Conservation (phyloP, 2,797 vertebrate species). For the Clarias platycephalus region DNA sequence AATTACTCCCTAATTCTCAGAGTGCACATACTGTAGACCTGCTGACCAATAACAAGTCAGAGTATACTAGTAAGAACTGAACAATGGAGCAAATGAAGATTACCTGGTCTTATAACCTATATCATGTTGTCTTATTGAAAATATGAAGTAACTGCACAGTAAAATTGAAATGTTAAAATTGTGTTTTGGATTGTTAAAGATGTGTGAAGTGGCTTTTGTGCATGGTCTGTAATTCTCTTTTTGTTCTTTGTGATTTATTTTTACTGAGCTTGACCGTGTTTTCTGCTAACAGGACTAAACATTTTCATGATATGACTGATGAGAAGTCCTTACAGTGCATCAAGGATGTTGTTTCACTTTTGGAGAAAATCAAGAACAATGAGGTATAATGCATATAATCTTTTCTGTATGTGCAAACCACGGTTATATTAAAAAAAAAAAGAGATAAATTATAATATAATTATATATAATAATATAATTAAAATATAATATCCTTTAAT, state of each 20-base stretch:
- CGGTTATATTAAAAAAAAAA: not conserved
- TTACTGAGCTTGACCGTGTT: not conserved
- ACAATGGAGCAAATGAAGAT: too few species aligned
- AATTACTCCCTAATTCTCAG: not conserved
- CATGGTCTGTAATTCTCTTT: not conserved
- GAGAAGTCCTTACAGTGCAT: constrained; percentile 50
- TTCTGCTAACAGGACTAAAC: constrained; percentile 55
- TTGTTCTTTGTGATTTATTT: not conserved
- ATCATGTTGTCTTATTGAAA: not conserved
- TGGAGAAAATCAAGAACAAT: constrained; percentile 69
- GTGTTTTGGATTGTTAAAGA: not conserved
- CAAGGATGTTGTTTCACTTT: constrained; percentile 58
- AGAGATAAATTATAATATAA: too few species aligned
- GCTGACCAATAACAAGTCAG: not conserved
- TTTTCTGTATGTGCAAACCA: not conserved
- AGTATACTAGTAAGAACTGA: not conserved
- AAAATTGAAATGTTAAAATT: not conserved
- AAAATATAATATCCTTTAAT: too few species aligned
- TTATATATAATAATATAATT: too few species aligned
- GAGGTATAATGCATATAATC: constrained; percentile 53
- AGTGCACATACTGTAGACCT: not conserved
- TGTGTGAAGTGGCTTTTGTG: not conserved
- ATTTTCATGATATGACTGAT: constrained; percentile 53
- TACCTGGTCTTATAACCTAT: too few species aligned
- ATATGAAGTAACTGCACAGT: not conserved